Evolutionary conservation across 2,888 invertebrate genomes (phyloP).

Genomic region (Sminthurinus aureus): DNA sequence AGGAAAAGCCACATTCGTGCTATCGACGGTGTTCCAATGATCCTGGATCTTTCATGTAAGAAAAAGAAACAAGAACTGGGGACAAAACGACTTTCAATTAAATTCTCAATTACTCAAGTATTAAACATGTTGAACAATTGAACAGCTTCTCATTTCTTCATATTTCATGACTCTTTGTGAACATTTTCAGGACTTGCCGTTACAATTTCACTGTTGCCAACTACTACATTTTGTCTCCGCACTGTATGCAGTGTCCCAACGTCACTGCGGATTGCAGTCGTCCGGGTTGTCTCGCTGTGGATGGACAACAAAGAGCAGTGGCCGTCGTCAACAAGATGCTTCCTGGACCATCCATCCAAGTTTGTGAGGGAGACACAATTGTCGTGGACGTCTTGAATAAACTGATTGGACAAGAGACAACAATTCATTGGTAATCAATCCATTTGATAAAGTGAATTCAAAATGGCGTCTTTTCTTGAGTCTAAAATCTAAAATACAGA

Average conservation of each 20-base stretch:
- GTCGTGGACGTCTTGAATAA: conserved; percentile 83
- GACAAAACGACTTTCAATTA: too few relatives aligned
- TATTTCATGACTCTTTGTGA: too few relatives aligned
- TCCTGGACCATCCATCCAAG: not conserved
- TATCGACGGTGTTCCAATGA: too few relatives aligned
- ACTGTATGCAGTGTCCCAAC: not conserved
- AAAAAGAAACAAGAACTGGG: too few relatives aligned
- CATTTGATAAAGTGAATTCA: too few relatives aligned
- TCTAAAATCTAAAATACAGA: too few relatives aligned
- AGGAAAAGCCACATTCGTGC: too few relatives aligned
- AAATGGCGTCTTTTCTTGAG: too few relatives aligned
- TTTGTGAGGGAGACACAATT: conserved; percentile 75
- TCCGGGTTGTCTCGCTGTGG: not conserved
- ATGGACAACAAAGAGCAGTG: not conserved
- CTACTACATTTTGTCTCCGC: conserved; percentile 55
- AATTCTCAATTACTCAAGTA: too few relatives aligned
- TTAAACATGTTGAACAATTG: too few relatives aligned
- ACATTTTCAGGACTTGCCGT: not conserved
- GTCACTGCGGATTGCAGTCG: not conserved
- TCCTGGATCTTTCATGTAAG: too few relatives aligned
- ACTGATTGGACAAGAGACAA: conserved; percentile 79
- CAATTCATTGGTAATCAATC: conserved; percentile 60
- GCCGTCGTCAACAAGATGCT: not conserved
- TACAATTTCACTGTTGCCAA: conserved; percentile 76
- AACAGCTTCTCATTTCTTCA: too few relatives aligned